Base-by-base conservation (phyloP, 2,797 vertebrate genomes). In the Phrynocephalus vlangalii region DNA sequence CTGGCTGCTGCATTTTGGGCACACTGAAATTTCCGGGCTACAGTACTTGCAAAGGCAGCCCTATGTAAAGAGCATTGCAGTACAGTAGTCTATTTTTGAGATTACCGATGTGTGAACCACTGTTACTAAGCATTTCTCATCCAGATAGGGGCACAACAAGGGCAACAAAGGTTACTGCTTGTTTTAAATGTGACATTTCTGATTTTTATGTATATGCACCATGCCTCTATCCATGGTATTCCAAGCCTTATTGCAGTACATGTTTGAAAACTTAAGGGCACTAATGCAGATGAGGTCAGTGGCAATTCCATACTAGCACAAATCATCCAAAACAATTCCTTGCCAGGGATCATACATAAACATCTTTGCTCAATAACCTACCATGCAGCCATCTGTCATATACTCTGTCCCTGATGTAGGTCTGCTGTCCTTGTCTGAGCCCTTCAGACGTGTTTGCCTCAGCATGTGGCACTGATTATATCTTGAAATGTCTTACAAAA, bases 361-460 rank as follows among this genome's bases (percentile, higher is more conserved):
- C 0, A 1, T 85, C 83, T 88, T 6, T 52, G 38, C n/a, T 83
- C 48, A 88, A 30, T 83, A 86, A 89, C 86, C 0, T 24, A 0
- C 86, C 87, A 86, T 60, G 86, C 20, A 81, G 79, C 5, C 80
- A 72, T 85, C 63, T 0, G 11, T n/a, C 0, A n/a, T 1, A 50
- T 50, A 30, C 63, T 72, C 33, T 11, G 67, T 83, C 0, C 0
- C 75, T 85, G 72, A 67, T 83, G 78, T 80, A 56, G 66, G 89
- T 79, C 92, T 90, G 83, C 88, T 90, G 87, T 83, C 91, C 90
- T 92, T 86, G 87, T 87, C 92, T 80, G 83, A 86, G 84, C 71
- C 80, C 86, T 5, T 7, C 83, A 92, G 66, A 84, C 48, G 8
- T 78, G 33, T 88, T 56, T 75, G 26, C 48, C 67, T 76, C 20